Evolutionary conservation across 2,797 vertebrate species (phyloP).

Genomic region (Phrynocephalus vlangalii): DNA sequence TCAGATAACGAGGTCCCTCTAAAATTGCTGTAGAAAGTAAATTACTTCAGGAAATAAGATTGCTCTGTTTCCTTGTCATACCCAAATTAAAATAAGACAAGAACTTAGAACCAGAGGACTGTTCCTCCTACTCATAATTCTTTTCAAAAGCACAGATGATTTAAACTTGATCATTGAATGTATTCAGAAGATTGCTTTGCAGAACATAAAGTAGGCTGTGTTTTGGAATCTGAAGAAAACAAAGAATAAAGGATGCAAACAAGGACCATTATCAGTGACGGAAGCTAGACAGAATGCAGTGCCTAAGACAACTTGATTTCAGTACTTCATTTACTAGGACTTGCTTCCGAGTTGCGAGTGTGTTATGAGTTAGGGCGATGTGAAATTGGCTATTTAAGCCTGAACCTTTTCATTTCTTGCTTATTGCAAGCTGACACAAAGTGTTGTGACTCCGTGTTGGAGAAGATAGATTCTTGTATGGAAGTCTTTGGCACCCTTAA

Average conservation of each 20-base stretch:
- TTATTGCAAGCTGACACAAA: not conserved
- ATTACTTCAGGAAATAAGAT: constrained; percentile 29
- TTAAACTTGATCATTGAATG: constrained; percentile 23
- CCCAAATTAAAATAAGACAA: constrained; percentile 15
- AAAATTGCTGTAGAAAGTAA: constrained; percentile 1
- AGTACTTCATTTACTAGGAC: not conserved
- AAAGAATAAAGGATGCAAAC: not conserved
- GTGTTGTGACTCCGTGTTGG: not conserved
- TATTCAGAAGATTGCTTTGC: constrained; percentile 16
- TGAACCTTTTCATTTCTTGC: not conserved
- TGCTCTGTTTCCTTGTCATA: not conserved
- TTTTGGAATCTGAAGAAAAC: constrained; percentile 1
- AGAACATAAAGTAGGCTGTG: not conserved
- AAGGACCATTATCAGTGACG: not conserved
- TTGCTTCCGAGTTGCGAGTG: too few species aligned
- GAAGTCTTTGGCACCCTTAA: not conserved
- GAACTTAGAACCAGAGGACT: not conserved
- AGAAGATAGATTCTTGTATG: not conserved
- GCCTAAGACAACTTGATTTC: not conserved
- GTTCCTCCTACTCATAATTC: constrained; percentile 10
- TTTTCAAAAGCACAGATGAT: constrained; percentile 7
- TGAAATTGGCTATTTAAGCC: not conserved
- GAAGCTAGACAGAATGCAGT: not conserved
- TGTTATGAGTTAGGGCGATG: not conserved
- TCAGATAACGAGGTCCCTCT: not conserved